A percentile compares a stretch with the other conserved stretches of the same genome.
These are phyloP conservation scores for Pseudolycoriella hygida DNA, from an alignment of 2,888 invertebrate species.

Conservation along the genomic window DNA sequence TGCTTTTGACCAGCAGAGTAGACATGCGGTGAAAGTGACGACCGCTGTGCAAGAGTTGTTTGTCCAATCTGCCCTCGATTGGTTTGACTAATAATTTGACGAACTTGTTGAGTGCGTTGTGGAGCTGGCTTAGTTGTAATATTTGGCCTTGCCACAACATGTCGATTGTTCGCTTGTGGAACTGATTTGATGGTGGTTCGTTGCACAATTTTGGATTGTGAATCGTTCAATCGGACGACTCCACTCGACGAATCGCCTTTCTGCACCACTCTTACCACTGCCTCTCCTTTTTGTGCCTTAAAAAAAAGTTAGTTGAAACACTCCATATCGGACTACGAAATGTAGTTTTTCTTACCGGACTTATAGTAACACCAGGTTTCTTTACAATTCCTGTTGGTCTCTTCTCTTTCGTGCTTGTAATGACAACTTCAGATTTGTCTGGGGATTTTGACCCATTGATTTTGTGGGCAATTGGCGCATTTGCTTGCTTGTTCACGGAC, in stretches of 20 bases:
- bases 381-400: constrained; percentile 23
- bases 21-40: constrained; percentile 2
- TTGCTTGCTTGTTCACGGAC: constrained; percentile 10
- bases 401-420: constrained; percentile 21
- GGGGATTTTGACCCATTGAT: constrained; percentile 26
- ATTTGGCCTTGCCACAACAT: background rate
- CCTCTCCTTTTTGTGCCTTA: constrained; percentile 18
- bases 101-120: background rate
- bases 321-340: too few species aligned
- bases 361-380: constrained; percentile 17
- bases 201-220: background rate
- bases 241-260: constrained; percentile 24
- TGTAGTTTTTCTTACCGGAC: constrained; percentile 14
- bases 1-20: background rate
- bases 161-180: background rate
- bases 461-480: constrained; percentile 11
- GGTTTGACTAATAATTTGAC: background rate
- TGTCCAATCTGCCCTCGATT: too few species aligned
- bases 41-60: background rate
- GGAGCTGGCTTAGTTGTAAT: background rate
- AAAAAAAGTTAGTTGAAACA: background rate
- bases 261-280: constrained; percentile 25
- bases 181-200: background rate
- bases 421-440: constrained; percentile 21
- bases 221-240: constrained; percentile 19